A percentile compares a stretch with the other conserved stretches of the same genome.
Conservation (phyloP, 1,140 invertebrate species). For the Berghia stephanieae region DNA sequence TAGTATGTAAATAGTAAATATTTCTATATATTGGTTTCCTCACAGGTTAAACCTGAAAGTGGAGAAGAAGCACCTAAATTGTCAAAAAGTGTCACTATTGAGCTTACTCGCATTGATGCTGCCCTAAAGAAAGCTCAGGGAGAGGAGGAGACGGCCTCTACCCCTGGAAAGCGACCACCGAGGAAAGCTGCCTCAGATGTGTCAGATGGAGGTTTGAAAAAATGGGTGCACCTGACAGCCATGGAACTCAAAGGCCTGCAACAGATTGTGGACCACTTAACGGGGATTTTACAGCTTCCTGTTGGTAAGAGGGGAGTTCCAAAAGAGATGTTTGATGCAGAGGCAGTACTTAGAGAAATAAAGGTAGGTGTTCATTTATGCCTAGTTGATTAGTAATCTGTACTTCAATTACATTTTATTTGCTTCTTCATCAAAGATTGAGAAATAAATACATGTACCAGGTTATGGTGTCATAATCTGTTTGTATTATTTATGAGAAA, state of each 20-base stretch:
- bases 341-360: slow-evolving; percentile 87
- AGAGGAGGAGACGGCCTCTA: slow-evolving; percentile 31
- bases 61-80: slow-evolving; percentile 41
- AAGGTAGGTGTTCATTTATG: slow-evolving; percentile 51
- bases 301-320: slow-evolving; percentile 91
- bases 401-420: too few species aligned
- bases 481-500: too few species aligned
- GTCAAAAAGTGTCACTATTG: slow-evolving; percentile 52
- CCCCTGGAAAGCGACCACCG: background rate
- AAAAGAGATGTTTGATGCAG: slow-evolving; percentile 87
- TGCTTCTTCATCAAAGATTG: too few species aligned
- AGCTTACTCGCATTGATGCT: slow-evolving; percentile 55
- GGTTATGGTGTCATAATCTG: too few species aligned
- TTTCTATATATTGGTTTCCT: too few species aligned
- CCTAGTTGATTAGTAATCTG: too few species aligned
- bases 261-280: slow-evolving; percentile 88
- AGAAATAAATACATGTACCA: too few species aligned
- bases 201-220: slow-evolving; percentile 25
- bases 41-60: slow-evolving; percentile 27
- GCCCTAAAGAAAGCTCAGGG: slow-evolving; percentile 31
- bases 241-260: slow-evolving; percentile 82
- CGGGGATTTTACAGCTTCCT: slow-evolving; percentile 77
- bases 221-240: slow-evolving; percentile 64
- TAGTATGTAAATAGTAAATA: too few species aligned
- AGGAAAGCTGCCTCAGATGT: slow-evolving; percentile 21